Evolutionary conservation across 2,888 invertebrate genomes (phyloP), one percentile per base, ranked within the genome.

Genomic region (Hoplodrina blanda): DNA sequence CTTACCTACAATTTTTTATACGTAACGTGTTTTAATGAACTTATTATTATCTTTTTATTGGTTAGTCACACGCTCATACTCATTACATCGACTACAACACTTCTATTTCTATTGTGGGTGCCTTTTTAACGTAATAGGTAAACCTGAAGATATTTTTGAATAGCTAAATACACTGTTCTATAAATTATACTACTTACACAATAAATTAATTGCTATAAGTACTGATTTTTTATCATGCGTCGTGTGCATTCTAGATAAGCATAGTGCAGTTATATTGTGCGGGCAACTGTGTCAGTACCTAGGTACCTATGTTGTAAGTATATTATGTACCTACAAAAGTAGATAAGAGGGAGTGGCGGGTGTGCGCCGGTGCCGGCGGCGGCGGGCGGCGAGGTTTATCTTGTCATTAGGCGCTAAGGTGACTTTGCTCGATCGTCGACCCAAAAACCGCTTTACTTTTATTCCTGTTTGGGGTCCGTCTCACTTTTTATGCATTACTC

Each of bases 361-460:
- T 72, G 70, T 62, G 61, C 53, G 69, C 55, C 54, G 56, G 70
- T 54, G 62, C 54, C 53, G 61, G 62, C 61, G 68, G 33, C 53
- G 49, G 81, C 67, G 82, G 75, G 82, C 80, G 81, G 79, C 82
- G 82, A 80, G 81, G 80, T 76, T 81, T 89, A 88, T 91, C 90
- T 90, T 85, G 89, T 83, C 90, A 89, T 89, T 90, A 83, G 83
- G 69, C 82, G 87, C 86, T 88, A 91, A 94, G 95, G 94, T 95
- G 95, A 95, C 95, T 91, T 94, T 95, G 93, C 78, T 85, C 89
- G 93, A 93, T 88, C 93, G 85, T 88, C 88, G 93, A 93, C 91
- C 93, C 77, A 76, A 69, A 69, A 77, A 72, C 82, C 87, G 87
- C 88, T 89, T 91, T 90, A 89, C 81, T 89, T 87, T 85, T 85